Percentiles rank a stretch among this genome's conserved stretches.
phyloP scores from a whole-genome alignment of 2,797 vertebrate species.

The Coracias cyanogaster region DNA sequence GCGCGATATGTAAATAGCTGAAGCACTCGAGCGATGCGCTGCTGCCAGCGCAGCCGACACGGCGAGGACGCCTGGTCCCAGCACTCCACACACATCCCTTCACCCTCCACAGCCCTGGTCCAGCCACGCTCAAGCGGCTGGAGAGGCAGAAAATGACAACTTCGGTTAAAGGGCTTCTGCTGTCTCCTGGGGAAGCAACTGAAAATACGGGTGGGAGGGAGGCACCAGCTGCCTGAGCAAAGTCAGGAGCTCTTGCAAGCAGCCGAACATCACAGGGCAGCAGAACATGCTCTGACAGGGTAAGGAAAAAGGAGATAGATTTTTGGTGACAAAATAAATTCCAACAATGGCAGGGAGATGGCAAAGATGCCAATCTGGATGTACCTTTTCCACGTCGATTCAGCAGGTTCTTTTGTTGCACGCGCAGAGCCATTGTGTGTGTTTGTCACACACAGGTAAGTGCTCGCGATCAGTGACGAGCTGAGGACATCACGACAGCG shows the following conservation, averaged over 20 bases:
- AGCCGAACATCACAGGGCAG: neutral
- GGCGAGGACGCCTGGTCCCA: accelerated
- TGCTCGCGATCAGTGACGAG: neutral
- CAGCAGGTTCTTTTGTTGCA: neutral
- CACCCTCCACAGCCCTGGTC: neutral
- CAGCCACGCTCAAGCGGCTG: accelerated
- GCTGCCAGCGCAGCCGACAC: neutral
- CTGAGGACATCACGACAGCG: neutral
- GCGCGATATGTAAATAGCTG: accelerated
- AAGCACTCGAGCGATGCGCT: accelerated
- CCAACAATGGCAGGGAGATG: neutral
- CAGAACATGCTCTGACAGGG: neutral
- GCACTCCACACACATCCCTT: accelerated
- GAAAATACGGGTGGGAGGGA: neutral
- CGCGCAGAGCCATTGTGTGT: neutral
- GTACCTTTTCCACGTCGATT: neutral
- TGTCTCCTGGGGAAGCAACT: neutral
- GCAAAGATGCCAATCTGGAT: too few relatives aligned
- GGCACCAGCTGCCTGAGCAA: neutral
- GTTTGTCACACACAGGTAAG: neutral
- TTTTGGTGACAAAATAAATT: neutral
- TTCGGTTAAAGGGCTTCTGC: neutral
- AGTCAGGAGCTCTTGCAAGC: neutral
- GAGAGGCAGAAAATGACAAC: neutral
- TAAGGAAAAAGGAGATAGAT: neutral